These are phyloP conservation scores for Protaetia brevitarsis DNA, from an alignment of 1,140 invertebrate species.

Conservation along the genomic window DNA sequence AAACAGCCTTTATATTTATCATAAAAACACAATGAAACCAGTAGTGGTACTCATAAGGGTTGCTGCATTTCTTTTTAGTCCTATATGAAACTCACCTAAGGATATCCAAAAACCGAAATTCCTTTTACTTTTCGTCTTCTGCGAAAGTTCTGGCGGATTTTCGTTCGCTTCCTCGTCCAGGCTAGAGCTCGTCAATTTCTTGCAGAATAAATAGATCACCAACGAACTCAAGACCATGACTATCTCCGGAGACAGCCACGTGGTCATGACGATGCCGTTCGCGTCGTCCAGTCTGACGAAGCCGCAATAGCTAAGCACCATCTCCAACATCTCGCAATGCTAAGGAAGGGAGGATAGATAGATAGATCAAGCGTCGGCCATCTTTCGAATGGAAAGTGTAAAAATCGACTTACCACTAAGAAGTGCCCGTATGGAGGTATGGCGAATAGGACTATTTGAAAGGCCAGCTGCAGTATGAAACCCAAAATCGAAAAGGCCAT, in stretches of 20 bases:
- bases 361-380: conserved; percentile 40
- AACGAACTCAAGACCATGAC: conserved; percentile 45
- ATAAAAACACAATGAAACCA: too few species aligned
- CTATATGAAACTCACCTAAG: conserved; percentile 38
- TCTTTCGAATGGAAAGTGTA: not conserved
- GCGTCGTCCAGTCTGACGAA: conserved; percentile 65
- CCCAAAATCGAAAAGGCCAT: conserved; percentile 65
- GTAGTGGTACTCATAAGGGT: too few species aligned
- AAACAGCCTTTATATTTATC: too few species aligned
- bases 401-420: conserved; percentile 34
- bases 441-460: conserved; percentile 71
- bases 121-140: conserved; percentile 31
- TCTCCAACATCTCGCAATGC: conserved; percentile 60
- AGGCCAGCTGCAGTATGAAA: conserved; percentile 66
- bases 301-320: conserved; percentile 65
- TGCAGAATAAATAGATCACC: conserved; percentile 44
- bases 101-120: conserved; percentile 36
- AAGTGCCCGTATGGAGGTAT: not conserved
- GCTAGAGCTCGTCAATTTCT: conserved; percentile 38
- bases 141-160: conserved; percentile 23
- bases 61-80: too few species aligned
- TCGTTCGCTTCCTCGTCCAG: conserved; percentile 29
- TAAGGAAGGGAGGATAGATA: conserved; percentile 25
- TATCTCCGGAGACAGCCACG: conserved; percentile 50
- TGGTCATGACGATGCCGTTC: conserved; percentile 51